These are phyloP conservation scores for human DNA, from an alignment of 2,113 vertebrate species.

Conservation along the genomic window DNA sequence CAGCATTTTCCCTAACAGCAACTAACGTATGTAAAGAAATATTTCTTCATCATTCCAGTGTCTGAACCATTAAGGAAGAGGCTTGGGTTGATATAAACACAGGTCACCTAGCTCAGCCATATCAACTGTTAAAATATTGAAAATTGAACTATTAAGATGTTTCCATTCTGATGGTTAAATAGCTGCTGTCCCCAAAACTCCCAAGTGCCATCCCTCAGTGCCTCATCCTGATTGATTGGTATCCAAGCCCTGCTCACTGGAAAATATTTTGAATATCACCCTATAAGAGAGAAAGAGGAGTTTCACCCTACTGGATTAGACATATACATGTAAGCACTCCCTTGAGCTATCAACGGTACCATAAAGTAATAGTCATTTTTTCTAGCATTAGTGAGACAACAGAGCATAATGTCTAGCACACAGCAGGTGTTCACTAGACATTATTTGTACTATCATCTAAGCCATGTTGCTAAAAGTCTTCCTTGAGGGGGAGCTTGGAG, in stretches of 20 bases:
- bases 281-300: not conserved
- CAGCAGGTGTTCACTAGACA: conserved; percentile 55
- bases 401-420: not conserved
- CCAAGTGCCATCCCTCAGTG: not conserved
- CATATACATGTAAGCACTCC: not conserved
- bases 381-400: not conserved
- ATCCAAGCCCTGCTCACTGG: not conserved
- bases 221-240: not conserved
- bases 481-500: conserved; percentile 31
- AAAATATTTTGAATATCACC: not conserved
- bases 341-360: not conserved
- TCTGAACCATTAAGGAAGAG: not conserved
- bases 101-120: not conserved
- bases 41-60: not conserved
- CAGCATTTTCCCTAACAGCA: not conserved
- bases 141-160: not conserved
- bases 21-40: not conserved
- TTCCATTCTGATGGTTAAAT: not conserved
- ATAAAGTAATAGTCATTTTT: not conserved
- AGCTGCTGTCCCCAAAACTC: not conserved
- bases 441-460: not conserved
- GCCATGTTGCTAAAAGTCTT: not conserved
- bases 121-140: not conserved
- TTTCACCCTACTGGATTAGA: not conserved
- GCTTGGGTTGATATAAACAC: not conserved